Percentiles rank a stretch among this genome's conserved stretches.
These are phyloP conservation scores for Campoletis raptor DNA, from an alignment of 2,888 invertebrate species.

Conservation along the genomic window DNA sequence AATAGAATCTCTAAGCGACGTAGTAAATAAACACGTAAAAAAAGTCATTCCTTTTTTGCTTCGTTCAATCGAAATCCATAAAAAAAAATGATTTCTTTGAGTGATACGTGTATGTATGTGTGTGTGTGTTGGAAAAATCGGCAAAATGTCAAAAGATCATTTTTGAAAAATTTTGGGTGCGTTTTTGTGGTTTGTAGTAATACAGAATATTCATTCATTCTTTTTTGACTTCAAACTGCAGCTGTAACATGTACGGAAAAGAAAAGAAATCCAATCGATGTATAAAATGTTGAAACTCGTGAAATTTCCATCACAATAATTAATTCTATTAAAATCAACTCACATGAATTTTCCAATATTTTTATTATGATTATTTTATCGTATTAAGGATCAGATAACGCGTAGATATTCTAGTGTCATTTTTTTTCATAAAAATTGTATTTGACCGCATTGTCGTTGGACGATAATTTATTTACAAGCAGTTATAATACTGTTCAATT, in stretches of 20 bases:
- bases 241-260: not conserved
- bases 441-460: slow-evolving; percentile 43
- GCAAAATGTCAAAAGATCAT: not conserved
- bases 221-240: not conserved
- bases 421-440: slow-evolving; percentile 46
- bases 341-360: slow-evolving; percentile 2
- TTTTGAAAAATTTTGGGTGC: not conserved
- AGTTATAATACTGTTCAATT: slow-evolving; percentile 62
- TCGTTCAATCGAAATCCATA: not conserved
- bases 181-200: not conserved
- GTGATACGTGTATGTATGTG: not conserved
- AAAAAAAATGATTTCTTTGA: not conserved
- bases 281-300: not conserved
- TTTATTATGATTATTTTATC: slow-evolving; percentile 35
- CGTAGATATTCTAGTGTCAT: slow-evolving; percentile 3
- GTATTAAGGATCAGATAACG: slow-evolving; percentile 23
- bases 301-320: not conserved
- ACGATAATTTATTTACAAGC: slow-evolving; percentile 62
- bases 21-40: slow-evolving; percentile 63
- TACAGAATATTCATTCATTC: too few relatives aligned
- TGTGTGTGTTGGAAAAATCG: not conserved
- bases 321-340: not conserved
- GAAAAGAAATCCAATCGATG: not conserved
- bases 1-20: slow-evolving; percentile 65
- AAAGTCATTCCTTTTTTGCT: not conserved